A percentile compares a stretch with the other conserved stretches of the same genome.
Conservation (phyloP, 1,140 invertebrate genomes). For the Tribolium castaneum region DNA sequence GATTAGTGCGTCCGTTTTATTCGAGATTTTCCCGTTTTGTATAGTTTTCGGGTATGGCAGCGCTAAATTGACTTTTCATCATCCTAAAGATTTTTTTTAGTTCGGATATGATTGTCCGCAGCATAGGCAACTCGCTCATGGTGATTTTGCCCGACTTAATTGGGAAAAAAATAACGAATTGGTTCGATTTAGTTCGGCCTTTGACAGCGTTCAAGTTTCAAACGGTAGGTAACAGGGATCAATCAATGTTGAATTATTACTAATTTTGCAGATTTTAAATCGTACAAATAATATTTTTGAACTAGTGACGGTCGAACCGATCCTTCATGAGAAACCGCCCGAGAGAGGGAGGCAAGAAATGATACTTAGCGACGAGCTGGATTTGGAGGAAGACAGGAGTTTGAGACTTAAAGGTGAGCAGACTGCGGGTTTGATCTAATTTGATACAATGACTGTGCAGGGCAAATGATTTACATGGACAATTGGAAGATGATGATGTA, state of each 20-base stretch:
- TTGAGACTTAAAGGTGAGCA: slow-evolving; percentile 82
- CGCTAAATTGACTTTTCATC: too few species aligned
- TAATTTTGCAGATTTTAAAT: slow-evolving; percentile 82
- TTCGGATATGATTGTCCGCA: slow-evolving; percentile 88
- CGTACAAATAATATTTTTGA: slow-evolving; percentile 97
- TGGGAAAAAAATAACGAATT: slow-evolving; percentile 89
- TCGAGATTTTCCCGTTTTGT: slow-evolving; percentile 98
- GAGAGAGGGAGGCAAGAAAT: slow-evolving; percentile 68
- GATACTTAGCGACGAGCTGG: slow-evolving; percentile 73
- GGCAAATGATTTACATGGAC: slow-evolving; percentile 98
- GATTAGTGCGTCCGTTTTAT: slow-evolving; percentile 88
- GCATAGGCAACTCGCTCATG: slow-evolving; percentile 91
- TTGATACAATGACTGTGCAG: slow-evolving; percentile 64
- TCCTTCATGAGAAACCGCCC: slow-evolving; percentile 76
- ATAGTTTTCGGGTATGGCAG: slow-evolving; percentile 84
- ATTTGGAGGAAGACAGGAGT: slow-evolving; percentile 75
- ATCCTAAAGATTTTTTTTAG: slow-evolving; percentile 69
- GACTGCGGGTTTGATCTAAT: not conserved
- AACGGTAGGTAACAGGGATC: slow-evolving; percentile 76
- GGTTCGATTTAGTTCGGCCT: slow-evolving; percentile 91
- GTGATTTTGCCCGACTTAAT: slow-evolving; percentile 88
- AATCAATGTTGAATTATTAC: slow-evolving; percentile 17
- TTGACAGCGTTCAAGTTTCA: slow-evolving; percentile 94
- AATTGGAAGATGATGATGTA: slow-evolving; percentile 98
- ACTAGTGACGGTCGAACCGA: slow-evolving; percentile 86